Evolutionary conservation across 2,797 vertebrate genomes (phyloP).

Genomic region (Neomorphus geoffroyi): DNA sequence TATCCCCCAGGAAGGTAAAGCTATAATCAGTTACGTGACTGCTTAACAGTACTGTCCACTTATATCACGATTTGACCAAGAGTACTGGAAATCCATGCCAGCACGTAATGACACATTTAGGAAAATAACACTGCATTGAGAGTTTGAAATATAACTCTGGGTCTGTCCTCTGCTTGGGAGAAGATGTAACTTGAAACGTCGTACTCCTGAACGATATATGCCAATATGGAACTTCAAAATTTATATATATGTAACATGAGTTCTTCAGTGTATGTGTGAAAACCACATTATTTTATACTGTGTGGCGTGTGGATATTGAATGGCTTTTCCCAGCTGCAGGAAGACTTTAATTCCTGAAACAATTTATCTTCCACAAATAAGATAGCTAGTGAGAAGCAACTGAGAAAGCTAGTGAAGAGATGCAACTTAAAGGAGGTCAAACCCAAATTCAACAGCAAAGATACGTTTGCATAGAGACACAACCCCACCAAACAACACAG

Average conservation of each 20-base stretch:
- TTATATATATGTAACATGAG: neutral
- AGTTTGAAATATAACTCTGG: neutral
- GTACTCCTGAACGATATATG: neutral
- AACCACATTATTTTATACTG: neutral
- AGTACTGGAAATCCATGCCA: neutral
- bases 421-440: neutral
- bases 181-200: neutral
- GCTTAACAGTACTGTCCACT: neutral
- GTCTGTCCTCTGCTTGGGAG: neutral
- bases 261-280: neutral
- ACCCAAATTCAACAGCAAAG: neutral
- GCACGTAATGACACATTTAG: neutral
- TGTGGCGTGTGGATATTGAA: neutral
- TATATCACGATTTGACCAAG: slow-evolving; percentile 27
- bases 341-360: neutral
- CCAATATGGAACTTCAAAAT: neutral
- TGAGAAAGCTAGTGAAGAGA: neutral
- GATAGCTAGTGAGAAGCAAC: neutral
- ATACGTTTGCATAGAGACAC: neutral
- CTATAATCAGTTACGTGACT: slow-evolving; percentile 7
- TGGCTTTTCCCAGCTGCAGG: neutral
- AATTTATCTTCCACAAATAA: neutral
- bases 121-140: neutral
- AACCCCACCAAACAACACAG: neutral
- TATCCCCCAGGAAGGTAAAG: slow-evolving; percentile 1